phyloP scores from a whole-genome alignment of 2,888 invertebrate species.

The Microctonus hyperodae region DNA sequence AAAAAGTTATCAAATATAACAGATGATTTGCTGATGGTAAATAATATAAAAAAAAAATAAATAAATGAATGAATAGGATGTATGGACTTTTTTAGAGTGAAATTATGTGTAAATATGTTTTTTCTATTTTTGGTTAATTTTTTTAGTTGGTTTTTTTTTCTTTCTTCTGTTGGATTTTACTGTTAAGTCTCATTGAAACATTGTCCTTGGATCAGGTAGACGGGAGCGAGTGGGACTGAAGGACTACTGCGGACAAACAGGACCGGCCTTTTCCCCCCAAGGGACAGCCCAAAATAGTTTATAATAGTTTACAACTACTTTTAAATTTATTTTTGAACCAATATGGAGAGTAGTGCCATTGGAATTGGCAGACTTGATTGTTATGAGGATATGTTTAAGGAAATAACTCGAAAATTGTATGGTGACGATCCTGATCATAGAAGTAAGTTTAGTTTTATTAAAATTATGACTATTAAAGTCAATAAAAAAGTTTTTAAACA shows the following conservation, averaged over 20 bases:
- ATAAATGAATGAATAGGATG: not conserved
- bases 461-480: no score
- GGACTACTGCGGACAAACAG: not conserved
- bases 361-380: constrained; percentile 67
- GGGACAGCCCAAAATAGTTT: not conserved
- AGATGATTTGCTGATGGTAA: no score
- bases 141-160: not conserved
- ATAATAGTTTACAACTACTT: not conserved
- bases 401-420: constrained; percentile 90
- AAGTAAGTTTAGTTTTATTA: constrained; percentile 52
- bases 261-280: not conserved
- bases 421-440: constrained; percentile 74
- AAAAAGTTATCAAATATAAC: no score
- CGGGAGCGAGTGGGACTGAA: not conserved
- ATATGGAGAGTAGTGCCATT: constrained; percentile 57
- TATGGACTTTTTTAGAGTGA: no score
- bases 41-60: no score
- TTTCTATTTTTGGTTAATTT: no score
- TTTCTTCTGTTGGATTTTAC: not conserved
- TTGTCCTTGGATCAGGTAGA: constrained; percentile 9
- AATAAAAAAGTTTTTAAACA: no score
- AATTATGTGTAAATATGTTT: no score
- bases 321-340: not conserved
- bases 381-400: constrained; percentile 89
- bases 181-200: not conserved